Evolutionary conservation across 2,113 vertebrate species (phyloP).

Genomic region (Falcunculus frontatus): DNA sequence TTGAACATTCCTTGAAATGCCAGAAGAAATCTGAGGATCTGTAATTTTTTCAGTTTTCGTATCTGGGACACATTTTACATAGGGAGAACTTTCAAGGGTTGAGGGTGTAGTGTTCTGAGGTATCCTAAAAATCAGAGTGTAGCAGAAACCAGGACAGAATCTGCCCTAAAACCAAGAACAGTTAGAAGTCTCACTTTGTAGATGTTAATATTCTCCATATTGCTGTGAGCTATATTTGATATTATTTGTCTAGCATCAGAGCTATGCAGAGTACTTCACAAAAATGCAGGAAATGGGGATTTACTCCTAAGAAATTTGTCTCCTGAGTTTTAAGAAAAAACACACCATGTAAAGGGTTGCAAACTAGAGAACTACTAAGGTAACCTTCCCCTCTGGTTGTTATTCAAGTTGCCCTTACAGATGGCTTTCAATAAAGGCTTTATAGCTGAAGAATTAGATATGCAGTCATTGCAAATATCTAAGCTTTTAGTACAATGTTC

Average conservation of each 20-base stretch:
- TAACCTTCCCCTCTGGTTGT: not conserved
- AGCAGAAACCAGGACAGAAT: not conserved
- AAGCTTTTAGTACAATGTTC: not conserved
- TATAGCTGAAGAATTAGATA: not conserved
- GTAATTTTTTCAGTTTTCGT: not conserved
- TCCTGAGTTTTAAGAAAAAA: not conserved
- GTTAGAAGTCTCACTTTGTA: not conserved
- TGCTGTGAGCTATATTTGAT: not conserved
- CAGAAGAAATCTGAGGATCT: not conserved
- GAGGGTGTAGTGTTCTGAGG: not conserved
- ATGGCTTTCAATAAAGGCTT: not conserved
- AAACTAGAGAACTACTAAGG: not conserved
- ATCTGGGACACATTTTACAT: not conserved
- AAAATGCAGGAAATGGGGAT: not conserved
- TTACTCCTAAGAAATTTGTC: not conserved
- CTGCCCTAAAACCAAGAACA: not conserved
- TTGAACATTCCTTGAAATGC: slow-evolving; percentile 7
- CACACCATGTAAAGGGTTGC: not conserved
- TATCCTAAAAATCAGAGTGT: not conserved
- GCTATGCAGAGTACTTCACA: not conserved
- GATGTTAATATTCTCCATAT: not conserved
- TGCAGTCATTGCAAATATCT: not conserved
- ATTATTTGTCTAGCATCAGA: not conserved
- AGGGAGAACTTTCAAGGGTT: not conserved
- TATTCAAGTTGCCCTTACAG: not conserved